A percentile compares a stretch with the other conserved stretches of the same genome.
Conservation (phyloP, 2,113 vertebrate genomes). For the Sus scrofa region T2T-Sscrofa CM000821.6:19785501-19786000, state of each 20-base stretch:
- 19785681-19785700: conserved; percentile 82
- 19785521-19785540: not conserved
- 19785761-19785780: conserved; percentile 85
- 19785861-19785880: conserved; percentile 81
- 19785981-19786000: conserved; percentile 13
- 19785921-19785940: conserved; percentile 60
- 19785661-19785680: conserved; percentile 85
- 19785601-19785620: conserved; percentile 69
- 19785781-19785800: conserved; percentile 85
- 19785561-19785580: not conserved
- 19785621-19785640: conserved; percentile 48
- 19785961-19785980: conserved; percentile 60
- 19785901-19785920: conserved; percentile 69
- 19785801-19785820: conserved; percentile 90
- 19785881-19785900: conserved; percentile 80
- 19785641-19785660: conserved; percentile 53
- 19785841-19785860: conserved; percentile 85
- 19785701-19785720: conserved; percentile 84
- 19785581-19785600: not conserved
- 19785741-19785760: conserved; percentile 85
- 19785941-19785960: conserved; percentile 57
- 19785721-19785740: conserved; percentile 86
- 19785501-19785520: conserved; percentile 8
- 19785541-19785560: conserved; percentile 56
- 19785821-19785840: conserved; percentile 87